Percentiles rank a stretch among this genome's conserved stretches.
Conservation (phyloP, 2,797 vertebrate genomes). For the Etheostoma perlongum region DNA sequence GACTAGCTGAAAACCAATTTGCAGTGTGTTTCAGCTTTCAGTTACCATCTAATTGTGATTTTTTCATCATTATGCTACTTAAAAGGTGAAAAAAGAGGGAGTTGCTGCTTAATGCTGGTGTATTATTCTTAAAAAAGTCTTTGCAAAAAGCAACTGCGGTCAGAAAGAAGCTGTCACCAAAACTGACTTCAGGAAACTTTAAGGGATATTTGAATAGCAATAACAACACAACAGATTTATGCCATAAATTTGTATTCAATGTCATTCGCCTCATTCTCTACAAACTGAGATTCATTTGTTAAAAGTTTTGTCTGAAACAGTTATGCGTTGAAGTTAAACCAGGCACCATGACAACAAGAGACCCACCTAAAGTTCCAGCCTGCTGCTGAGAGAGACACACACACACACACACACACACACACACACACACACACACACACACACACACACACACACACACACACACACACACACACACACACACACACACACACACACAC, state of each 20-base stretch:
- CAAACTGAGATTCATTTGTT: conserved; percentile 23
- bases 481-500: too few species aligned
- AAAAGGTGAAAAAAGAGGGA: neutral
- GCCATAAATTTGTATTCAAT: neutral
- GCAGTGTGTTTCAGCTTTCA: neutral
- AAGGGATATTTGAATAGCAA: neutral
- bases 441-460: too few species aligned
- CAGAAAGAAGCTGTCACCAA: conserved; percentile 7
- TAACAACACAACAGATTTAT: neutral
- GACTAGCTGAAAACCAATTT: conserved; percentile 14
- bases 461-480: too few species aligned
- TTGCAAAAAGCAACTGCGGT: neutral
- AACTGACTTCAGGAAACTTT: conserved; percentile 5
- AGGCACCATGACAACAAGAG: conserved; percentile 37
- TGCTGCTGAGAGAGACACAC: conserved; percentile 4
- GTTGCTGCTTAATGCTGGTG: neutral
- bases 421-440: too few species aligned
- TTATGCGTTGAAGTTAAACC: conserved; percentile 30
- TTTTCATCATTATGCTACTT: conserved; percentile 15
- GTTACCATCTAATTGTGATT: neutral
- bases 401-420: too few species aligned
- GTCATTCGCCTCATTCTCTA: neutral
- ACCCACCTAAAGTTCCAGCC: conserved; percentile 4
- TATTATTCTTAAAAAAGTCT: neutral
- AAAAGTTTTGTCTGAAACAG: conserved; percentile 30